phyloP scores from a whole-genome alignment of 2,797 vertebrate genomes.

The Brotula barbata region DNA sequence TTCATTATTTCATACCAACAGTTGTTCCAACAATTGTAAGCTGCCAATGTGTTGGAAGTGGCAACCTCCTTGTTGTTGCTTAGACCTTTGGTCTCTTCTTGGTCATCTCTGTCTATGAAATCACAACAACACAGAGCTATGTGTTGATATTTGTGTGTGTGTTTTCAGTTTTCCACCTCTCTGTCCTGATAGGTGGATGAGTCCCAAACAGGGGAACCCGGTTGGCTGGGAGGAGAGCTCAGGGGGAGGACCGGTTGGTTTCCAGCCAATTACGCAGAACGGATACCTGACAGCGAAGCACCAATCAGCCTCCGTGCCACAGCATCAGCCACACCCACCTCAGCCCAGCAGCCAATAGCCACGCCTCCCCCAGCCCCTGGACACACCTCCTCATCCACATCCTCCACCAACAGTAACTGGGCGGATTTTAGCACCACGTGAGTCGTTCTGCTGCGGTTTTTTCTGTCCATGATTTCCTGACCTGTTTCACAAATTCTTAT shows the following conservation, averaged over 20 bases:
- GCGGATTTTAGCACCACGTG: slow-evolving; percentile 98
- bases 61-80: background rate
- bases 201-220: slow-evolving; percentile 96
- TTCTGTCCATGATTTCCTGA: too few relatives aligned
- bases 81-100: background rate
- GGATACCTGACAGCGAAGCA: slow-evolving; percentile 89
- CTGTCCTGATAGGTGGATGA: slow-evolving; percentile 88
- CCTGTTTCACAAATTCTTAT: too few relatives aligned
- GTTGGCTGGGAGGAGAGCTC: slow-evolving; percentile 95
- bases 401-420: slow-evolving; percentile 89
- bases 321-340: slow-evolving; percentile 65
- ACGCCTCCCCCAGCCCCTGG: slow-evolving; percentile 72
- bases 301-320: slow-evolving; percentile 80
- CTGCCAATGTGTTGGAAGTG: background rate
- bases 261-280: slow-evolving; percentile 96
- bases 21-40: background rate
- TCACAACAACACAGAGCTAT: slow-evolving; percentile 1
- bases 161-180: background rate
- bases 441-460: slow-evolving; percentile 44
- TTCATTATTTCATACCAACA: background rate
- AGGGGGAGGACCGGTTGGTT: slow-evolving; percentile 97
- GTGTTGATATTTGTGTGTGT: background rate
- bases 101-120: background rate
- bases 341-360: slow-evolving; percentile 64
- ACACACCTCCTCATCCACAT: slow-evolving; percentile 67